Conservation (phyloP, 2,113 vertebrate genomes). For the Rafetus swinhoei region DNA sequence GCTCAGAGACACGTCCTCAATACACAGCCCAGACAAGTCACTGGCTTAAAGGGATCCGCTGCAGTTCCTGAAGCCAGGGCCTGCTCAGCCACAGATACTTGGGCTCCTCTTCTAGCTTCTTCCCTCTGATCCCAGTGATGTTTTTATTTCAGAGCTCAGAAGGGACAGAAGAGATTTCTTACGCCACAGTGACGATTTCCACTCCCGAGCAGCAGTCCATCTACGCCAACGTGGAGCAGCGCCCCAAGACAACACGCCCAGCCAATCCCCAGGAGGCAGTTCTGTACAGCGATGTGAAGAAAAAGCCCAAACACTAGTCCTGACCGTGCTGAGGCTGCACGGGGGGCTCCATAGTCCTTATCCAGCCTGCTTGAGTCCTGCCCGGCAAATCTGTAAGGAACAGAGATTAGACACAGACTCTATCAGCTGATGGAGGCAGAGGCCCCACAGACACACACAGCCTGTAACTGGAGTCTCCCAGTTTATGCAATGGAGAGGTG, state of each 20-base stretch:
- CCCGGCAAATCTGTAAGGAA: neutral
- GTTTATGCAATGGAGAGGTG: neutral
- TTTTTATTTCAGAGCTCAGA: neutral
- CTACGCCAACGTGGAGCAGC: neutral
- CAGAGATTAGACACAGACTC: neutral
- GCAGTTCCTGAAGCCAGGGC: fast-evolving
- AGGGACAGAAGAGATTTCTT: fast-evolving
- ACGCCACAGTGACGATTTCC: fast-evolving
- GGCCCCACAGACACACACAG: neutral
- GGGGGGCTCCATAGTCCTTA: neutral
- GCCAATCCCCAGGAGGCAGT: neutral
- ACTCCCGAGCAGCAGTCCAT: fast-evolving
- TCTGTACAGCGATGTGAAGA: neutral
- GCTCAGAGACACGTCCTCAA: neutral
- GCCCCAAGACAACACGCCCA: neutral
- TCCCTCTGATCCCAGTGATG: fast-evolving
- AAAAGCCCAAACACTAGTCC: neutral
- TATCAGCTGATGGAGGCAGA: neutral
- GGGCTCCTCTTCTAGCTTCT: neutral
- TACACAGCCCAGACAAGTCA: neutral
- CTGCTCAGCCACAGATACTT: neutral
- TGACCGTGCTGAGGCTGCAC: neutral
- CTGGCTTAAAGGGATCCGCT: neutral
- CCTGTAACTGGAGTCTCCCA: neutral
- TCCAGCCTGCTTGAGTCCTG: neutral